phyloP scores from a whole-genome alignment of 1,140 invertebrate species.

The Cepaea nemoralis region DNA sequence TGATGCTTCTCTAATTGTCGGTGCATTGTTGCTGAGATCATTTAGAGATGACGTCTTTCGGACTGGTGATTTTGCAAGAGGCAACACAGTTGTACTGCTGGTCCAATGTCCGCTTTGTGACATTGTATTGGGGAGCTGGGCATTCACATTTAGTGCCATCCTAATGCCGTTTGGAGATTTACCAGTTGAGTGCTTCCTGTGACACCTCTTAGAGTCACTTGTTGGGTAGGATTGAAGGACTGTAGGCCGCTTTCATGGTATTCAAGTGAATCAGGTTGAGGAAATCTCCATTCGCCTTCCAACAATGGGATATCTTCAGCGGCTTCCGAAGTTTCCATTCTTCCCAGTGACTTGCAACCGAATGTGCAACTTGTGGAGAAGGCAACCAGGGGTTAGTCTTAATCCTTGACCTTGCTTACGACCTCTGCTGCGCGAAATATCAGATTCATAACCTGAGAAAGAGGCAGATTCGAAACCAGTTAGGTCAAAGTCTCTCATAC shows the following conservation, averaged over 20 bases:
- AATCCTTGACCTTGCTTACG: slow-evolving; percentile 78
- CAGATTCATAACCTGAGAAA: slow-evolving; percentile 36
- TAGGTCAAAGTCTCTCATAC: background rate
- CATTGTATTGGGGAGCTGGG: background rate
- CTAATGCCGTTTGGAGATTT: background rate
- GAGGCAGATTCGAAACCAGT: slow-evolving; percentile 31
- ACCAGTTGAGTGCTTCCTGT: background rate
- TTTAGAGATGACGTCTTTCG: background rate
- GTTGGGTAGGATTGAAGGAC: background rate
- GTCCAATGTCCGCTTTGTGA: background rate
- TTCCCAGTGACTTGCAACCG: background rate
- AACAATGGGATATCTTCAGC: background rate
- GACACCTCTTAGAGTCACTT: background rate
- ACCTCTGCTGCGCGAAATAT: background rate
- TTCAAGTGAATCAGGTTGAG: slow-evolving; percentile 23
- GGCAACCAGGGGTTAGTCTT: slow-evolving; percentile 85
- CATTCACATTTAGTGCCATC: background rate
- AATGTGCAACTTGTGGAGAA: slow-evolving; percentile 45
- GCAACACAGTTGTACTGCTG: background rate
- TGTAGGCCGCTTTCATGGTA: background rate
- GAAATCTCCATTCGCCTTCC: background rate
- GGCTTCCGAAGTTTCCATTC: background rate
- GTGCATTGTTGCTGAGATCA: background rate
- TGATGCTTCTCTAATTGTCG: background rate
- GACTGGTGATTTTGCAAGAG: no score